Evolutionary conservation across 2,113 vertebrate species (phyloP).

Genomic region (Theristicus caerulescens): DNA sequence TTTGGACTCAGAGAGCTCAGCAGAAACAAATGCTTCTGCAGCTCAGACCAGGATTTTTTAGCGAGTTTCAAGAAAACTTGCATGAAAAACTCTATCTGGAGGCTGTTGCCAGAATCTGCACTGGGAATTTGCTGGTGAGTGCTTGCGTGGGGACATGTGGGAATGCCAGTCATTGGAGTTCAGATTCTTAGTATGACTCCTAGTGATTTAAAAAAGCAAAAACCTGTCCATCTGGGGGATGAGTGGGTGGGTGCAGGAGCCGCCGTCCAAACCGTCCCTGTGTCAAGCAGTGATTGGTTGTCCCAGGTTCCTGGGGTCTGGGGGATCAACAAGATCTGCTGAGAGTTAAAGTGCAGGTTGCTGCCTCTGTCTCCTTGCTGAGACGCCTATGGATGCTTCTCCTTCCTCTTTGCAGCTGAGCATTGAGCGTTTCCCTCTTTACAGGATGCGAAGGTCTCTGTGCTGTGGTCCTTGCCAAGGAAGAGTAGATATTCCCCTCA

Average conservation of each 20-base stretch:
- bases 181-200: not conserved
- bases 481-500: not conserved
- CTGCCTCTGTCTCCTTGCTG: not conserved
- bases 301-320: not conserved
- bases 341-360: not conserved
- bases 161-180: constrained; percentile 6
- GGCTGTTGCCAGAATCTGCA: not conserved
- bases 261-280: not conserved
- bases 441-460: not conserved
- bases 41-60: constrained; percentile 64
- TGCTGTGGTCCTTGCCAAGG: not conserved
- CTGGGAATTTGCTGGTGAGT: not conserved
- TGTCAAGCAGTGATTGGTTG: not conserved
- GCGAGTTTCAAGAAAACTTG: constrained; percentile 44
- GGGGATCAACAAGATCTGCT: not conserved
- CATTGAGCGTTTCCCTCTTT: not conserved
- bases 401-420: not conserved
- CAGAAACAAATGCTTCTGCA: constrained; percentile 72
- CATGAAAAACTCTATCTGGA: constrained; percentile 11
- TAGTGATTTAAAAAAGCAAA: not conserved
- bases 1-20: constrained; percentile 68
- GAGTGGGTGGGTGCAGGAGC: not conserved
- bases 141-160: not conserved
- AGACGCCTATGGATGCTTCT: not conserved
- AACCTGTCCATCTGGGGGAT: not conserved